These are phyloP conservation scores for Aphodius sticticus DNA, from an alignment of 2,888 invertebrate genomes.

Conservation along the genomic window DNA sequence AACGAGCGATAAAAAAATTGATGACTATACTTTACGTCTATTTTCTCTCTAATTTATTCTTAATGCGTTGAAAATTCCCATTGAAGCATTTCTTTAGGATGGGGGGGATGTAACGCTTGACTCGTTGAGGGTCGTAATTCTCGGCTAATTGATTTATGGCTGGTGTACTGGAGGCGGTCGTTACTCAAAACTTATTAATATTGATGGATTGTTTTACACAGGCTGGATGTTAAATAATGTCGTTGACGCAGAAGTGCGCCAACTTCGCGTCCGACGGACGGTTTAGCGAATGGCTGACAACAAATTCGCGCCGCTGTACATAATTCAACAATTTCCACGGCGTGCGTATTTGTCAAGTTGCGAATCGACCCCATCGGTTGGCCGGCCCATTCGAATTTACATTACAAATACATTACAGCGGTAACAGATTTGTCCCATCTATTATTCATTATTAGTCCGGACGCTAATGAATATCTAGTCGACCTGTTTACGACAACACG, in stretches of 20 bases:
- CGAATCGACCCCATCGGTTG: not conserved
- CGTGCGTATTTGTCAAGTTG: not conserved
- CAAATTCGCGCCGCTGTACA: not conserved
- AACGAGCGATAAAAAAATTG: too few relatives aligned
- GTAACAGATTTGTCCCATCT: conserved; percentile 4
- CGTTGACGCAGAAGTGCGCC: not conserved
- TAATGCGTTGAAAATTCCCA: not conserved
- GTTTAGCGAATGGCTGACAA: not conserved
- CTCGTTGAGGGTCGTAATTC: not conserved
- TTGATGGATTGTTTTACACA: conserved; percentile 4
- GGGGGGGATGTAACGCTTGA: not conserved
- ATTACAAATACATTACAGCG: not conserved
- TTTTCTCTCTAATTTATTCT: not conserved
- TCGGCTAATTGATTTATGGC: not conserved
- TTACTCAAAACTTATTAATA: conserved; percentile 4
- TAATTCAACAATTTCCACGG: not conserved
- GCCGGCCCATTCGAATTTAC: not conserved
- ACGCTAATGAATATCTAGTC: not conserved
- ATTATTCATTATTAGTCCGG: not conserved
- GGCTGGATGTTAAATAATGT: not conserved
- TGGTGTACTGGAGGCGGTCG: not conserved
- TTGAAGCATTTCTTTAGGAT: not conserved
- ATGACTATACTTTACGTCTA: too few relatives aligned
- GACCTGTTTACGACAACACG: not conserved
- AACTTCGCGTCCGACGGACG: not conserved